Conservation (phyloP, 2,888 invertebrate genomes). For the Lamellibrachia satsuma region DNA sequence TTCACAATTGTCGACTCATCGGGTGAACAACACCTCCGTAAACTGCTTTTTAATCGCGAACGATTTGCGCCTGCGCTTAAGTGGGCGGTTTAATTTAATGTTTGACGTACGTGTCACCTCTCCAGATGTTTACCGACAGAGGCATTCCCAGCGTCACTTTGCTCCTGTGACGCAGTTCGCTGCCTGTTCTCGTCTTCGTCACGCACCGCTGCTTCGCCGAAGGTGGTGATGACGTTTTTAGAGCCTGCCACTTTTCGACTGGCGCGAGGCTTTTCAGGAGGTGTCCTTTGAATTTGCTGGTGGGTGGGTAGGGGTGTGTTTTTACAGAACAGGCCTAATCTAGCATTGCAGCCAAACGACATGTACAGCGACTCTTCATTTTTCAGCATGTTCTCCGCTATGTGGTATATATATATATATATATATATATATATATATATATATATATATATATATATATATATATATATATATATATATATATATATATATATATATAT, state of each 20-base stretch:
- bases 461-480: background rate
- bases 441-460: background rate
- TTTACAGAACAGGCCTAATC: background rate
- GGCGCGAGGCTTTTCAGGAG: background rate
- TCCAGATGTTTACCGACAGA: background rate
- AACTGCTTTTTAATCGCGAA: background rate
- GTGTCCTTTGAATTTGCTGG: background rate
- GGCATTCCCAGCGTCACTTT: background rate
- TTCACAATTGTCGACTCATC: background rate
- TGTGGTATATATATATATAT: background rate
- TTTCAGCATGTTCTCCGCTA: background rate
- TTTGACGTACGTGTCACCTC: background rate
- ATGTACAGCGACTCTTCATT: background rate
- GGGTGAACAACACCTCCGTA: background rate
- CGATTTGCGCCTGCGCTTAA: background rate
- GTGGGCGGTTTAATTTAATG: background rate
- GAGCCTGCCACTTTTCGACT: background rate
- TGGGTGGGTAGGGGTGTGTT: background rate
- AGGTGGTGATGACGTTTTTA: background rate
- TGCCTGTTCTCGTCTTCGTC: background rate
- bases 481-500: background rate
- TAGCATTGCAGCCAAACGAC: background rate
- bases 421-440: background rate
- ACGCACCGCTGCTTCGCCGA: background rate
- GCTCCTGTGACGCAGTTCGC: background rate